Base-by-base conservation (phyloP, 1,140 invertebrate species). In the Anadara kagoshimensis region DNA sequence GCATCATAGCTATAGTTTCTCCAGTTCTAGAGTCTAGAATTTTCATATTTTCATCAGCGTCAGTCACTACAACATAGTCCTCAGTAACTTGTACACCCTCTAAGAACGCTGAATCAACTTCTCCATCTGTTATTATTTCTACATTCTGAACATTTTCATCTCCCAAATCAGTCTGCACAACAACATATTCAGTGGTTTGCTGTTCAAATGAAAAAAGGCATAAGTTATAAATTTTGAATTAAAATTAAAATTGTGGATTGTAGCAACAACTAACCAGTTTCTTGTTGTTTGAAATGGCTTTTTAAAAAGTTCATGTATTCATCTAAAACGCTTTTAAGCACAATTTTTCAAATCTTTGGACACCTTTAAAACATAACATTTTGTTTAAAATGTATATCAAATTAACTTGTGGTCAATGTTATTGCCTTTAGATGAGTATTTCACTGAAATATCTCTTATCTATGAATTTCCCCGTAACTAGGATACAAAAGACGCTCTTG, bases 171-270 rank as follows among this genome's bases (percentile, higher is more conserved):
- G 79, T 76, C 57, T 84, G 80, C 12, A 82, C 70, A 24, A 85
- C 82, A 49, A 85, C 81, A 76, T 80, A 84, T 56, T 85, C 84
- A 22, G 81, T 80, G 26, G 75, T 63, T 53, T 64, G 56, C 24
- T 64, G 53, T 16, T 63, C 47, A 71, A 81, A 74, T 26, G 57
- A 44, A 63, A 36, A 54, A 59, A 62, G 24, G 53, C 16, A 47
- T 4, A 20, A 20, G 49, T 51, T 14, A 3, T 36, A 36, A 3
- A 36, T 36, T 36, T 36, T 36, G 29, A 36, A 36, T 36, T 36
- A 36, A n/a, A n/a, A n/a, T n/a, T n/a, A n/a, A 36, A 36, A 36
- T 7, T 36, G 29, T 36, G 7, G 29, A 36, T 36, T 36, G 7
- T n/a, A n/a, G n/a, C n/a, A n/a, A n/a, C n/a, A n/a, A n/a, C n/a